Percentiles rank a stretch among this genome's conserved stretches.
These are phyloP conservation scores for Agrotis exclamationis DNA, from an alignment of 2,888 invertebrate genomes.

Conservation along the genomic window DNA sequence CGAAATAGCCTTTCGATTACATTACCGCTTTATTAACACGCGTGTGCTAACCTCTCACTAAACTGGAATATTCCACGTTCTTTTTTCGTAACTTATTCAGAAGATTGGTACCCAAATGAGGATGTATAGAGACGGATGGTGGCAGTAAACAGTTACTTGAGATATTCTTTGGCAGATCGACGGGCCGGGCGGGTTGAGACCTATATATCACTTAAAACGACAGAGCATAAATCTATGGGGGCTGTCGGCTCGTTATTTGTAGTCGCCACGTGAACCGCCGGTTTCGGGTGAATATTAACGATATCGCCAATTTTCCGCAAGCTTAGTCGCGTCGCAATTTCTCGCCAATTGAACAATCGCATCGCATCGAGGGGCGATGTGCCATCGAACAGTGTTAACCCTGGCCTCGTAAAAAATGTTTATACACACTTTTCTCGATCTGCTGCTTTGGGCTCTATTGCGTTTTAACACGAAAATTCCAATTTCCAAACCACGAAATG, in stretches of 20 bases:
- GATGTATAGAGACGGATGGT: constrained; percentile 67
- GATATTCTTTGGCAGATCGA: constrained; percentile 81
- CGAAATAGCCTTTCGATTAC: constrained; percentile 73
- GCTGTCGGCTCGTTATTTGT: constrained; percentile 89
- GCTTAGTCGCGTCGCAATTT: constrained; percentile 90
- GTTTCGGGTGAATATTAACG: constrained; percentile 91
- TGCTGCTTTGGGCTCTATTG: constrained; percentile 38
- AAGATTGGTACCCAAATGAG: constrained; percentile 66
- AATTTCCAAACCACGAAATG: constrained; percentile 40
- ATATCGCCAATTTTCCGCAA: constrained; percentile 91
- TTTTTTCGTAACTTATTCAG: constrained; percentile 61
- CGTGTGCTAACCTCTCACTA: constrained; percentile 32
- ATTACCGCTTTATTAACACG: constrained; percentile 63
- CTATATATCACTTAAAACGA: constrained; percentile 90
- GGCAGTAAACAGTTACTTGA: constrained; percentile 80
- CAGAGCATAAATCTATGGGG: constrained; percentile 89
- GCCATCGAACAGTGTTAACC: constrained; percentile 73
- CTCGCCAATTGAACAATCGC: constrained; percentile 91
- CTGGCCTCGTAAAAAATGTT: constrained; percentile 73
- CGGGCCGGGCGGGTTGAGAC: constrained; percentile 74
- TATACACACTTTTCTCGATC: constrained; percentile 62
- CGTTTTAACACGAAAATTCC: constrained; percentile 32
- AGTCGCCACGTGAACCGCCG: constrained; percentile 89
- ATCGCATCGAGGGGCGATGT: constrained; percentile 81
- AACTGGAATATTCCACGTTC: constrained; percentile 27